A percentile compares a stretch with the other conserved stretches of the same genome.
Evolutionary conservation across 2,113 vertebrate species (phyloP).

Genomic region (Brachirus orientalis): DNA sequence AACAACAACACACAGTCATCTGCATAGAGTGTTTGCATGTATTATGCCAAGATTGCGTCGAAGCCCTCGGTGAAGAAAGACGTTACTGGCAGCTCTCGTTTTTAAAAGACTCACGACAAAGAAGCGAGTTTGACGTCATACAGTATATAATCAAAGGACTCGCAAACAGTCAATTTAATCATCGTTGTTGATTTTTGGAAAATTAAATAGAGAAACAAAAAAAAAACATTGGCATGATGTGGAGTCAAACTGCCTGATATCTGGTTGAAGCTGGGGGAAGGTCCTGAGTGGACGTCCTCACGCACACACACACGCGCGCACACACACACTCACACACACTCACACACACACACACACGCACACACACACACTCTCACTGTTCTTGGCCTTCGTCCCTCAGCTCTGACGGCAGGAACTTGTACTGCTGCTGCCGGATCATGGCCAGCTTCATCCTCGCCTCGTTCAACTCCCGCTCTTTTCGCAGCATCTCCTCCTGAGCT

Average conservation of each 20-base stretch:
- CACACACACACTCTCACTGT: conserved; percentile 65
- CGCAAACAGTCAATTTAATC: conserved; percentile 7
- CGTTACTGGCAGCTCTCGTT: conserved; percentile 8
- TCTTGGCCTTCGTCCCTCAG: conserved; percentile 89
- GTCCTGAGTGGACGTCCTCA: conserved; percentile 36
- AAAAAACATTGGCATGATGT: conserved; percentile 27
- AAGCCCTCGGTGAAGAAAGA: conserved; percentile 32
- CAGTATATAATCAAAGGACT: conserved; percentile 47
- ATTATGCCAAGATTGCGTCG: conserved; percentile 24
- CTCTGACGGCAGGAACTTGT: conserved; percentile 97
- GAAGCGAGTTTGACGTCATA: conserved; percentile 33
- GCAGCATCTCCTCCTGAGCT: conserved; percentile 97
- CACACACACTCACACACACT: neutral
- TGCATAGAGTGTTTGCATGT: conserved; percentile 46
- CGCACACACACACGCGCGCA: neutral
- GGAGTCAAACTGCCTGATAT: conserved; percentile 31
- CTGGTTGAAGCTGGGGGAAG: conserved; percentile 4
- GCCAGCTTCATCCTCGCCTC: conserved; percentile 95
- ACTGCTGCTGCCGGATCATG: conserved; percentile 96
- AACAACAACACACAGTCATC: neutral
- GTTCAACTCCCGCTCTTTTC: conserved; percentile 94
- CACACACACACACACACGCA: neutral
- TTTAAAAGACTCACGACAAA: conserved; percentile 21
- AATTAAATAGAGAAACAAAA: conserved; percentile 51
- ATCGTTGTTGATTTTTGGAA: conserved; percentile 54